These are phyloP conservation scores for Synodontis membranacea DNA, from an alignment of 2,113 vertebrate species.

Conservation along the genomic window DNA sequence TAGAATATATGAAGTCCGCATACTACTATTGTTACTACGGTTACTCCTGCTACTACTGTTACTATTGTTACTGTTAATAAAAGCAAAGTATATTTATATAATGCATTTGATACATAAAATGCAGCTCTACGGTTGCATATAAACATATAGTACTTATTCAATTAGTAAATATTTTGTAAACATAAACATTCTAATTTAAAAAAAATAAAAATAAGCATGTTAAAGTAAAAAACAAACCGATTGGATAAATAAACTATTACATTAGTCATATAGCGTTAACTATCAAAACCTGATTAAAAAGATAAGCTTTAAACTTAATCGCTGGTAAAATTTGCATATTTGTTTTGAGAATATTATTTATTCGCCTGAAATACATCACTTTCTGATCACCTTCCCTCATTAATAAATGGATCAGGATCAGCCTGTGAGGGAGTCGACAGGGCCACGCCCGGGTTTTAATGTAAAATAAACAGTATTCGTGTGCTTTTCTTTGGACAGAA, in stretches of 20 bases:
- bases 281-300: background rate
- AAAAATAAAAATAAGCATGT: background rate
- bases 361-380: too few relatives aligned
- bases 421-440: background rate
- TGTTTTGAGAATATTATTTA: background rate
- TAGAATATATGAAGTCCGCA: background rate
- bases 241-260: background rate
- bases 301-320: background rate
- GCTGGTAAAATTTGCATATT: background rate
- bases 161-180: background rate
- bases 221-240: background rate
- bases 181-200: background rate
- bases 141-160: background rate
- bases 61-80: background rate
- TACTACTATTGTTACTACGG: background rate
- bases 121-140: too few relatives aligned
- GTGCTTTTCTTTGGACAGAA: background rate
- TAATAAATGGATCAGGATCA: background rate
- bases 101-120: background rate
- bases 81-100: background rate
- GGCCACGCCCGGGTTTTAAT: background rate
- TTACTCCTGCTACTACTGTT: background rate
- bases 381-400: background rate
- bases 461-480: background rate
- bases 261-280: background rate